Evolutionary conservation across 2,888 invertebrate genomes (phyloP), one percentile per base, ranked within the genome.

Genomic region (Nymphalis c-album): DNA sequence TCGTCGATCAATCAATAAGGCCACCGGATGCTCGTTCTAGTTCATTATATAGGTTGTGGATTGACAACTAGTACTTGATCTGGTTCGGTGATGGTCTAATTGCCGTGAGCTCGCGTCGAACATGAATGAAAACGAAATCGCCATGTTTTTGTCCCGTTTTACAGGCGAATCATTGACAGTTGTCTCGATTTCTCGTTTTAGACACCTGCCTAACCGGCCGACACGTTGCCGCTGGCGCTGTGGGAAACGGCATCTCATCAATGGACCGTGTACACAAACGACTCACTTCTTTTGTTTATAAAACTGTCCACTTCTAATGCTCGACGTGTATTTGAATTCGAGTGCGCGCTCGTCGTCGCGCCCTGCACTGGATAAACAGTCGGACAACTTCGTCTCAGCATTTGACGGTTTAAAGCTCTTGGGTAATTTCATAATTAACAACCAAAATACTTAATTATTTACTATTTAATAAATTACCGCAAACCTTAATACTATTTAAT

Each of bases 241-340:
- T 90, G 91, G 88, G 89, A 90, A 89, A 85, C 81, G 78, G 78
- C 85, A 80, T 83, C 83, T 85, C 85, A 83, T 88, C 88, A 90
- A 90, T 90, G 86, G 84, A 74, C 83, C 81, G 84, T 80, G 85
- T 82, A 85, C 82, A 85, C 84, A 84, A 78, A 80, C 81, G 79
- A 79, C 79, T 80, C 82, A 81, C 83, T 84, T 77, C 79, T 82
- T 86, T 89, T 92, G 90, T 92, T 91, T 91, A 90, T 88, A 86
- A 91, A 91, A 91, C 91, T 90, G 89, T 88, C 90, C 88, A 90
- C 91, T 91, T 84, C 82, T 85, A 84, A 80, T 81, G 78, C 79
- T 78, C 80, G 72, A 81, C 77, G 80, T 82, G 83, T 82, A 82
- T 84, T 84, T 83, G 82, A 81, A 76, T 76, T 78, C 78, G 81